Conservation (phyloP, 92 coral and sea anemone genomes). For the Palythoa caribaeorum region DNA sequence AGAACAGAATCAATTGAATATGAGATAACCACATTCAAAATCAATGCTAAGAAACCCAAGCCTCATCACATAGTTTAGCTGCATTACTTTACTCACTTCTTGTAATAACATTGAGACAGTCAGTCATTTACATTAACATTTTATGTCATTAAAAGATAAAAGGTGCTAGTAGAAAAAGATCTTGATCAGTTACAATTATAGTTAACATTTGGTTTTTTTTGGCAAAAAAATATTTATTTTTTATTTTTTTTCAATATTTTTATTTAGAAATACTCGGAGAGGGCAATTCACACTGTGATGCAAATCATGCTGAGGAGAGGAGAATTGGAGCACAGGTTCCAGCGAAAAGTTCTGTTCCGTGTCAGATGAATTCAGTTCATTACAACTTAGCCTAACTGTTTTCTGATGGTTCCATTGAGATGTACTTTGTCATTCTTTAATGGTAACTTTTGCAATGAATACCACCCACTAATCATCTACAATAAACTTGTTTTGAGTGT, state of each 20-base stretch:
- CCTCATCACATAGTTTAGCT: background rate
- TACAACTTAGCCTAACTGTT: background rate
- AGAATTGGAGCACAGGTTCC: slow-evolving; percentile 95
- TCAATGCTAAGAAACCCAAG: too few species aligned
- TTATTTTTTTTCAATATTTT: background rate
- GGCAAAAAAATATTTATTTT: background rate
- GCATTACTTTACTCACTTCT: background rate
- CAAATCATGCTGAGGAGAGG: slow-evolving; percentile 97
- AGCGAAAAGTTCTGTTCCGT: slow-evolving; percentile 95
- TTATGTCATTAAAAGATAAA: background rate
- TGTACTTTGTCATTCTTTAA: background rate
- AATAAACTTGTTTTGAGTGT: too few species aligned
- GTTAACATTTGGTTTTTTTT: too few species aligned
- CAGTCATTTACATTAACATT: background rate
- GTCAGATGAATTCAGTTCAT: slow-evolving; percentile 63
- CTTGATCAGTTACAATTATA: too few species aligned
- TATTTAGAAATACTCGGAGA: slow-evolving; percentile 89
- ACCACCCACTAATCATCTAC: background rate
- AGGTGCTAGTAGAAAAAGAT: too few species aligned
- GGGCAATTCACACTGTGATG: slow-evolving; percentile 93
- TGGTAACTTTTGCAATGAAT: background rate
- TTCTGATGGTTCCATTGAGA: background rate
- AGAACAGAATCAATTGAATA: too few species aligned
- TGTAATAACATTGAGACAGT: background rate
- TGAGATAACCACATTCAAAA: too few species aligned